Percentiles rank a stretch among this genome's conserved stretches.
Evolutionary conservation across 2,113 vertebrate genomes (phyloP).

Genomic region (Mugil cephalus): DNA sequence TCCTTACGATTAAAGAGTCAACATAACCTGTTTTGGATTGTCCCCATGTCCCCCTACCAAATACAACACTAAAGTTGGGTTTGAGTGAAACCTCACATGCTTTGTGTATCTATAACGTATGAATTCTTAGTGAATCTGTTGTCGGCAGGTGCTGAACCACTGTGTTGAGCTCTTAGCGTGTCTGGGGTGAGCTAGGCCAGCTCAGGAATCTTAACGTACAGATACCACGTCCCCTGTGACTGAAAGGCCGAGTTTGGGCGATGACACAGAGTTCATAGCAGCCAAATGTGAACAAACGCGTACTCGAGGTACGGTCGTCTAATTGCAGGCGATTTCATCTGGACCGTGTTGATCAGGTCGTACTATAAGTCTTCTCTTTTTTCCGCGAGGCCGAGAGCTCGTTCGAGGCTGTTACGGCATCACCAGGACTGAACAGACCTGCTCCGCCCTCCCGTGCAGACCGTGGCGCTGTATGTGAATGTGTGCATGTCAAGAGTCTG

Average conservation of each 20-base stretch:
- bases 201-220: slow-evolving; percentile 70
- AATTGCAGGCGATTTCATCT: slow-evolving; percentile 31
- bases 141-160: slow-evolving; percentile 70
- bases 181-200: slow-evolving; percentile 65
- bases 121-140: slow-evolving; percentile 62
- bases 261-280: slow-evolving; percentile 21
- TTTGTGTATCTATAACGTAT: slow-evolving; percentile 77
- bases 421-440: slow-evolving; percentile 49
- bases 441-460: slow-evolving; percentile 48
- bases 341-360: slow-evolving; percentile 29
- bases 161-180: slow-evolving; percentile 69
- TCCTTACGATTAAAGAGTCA: slow-evolving; percentile 84
- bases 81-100: slow-evolving; percentile 75
- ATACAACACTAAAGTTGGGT: slow-evolving; percentile 81
- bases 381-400: slow-evolving; percentile 33
- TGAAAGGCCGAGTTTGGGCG: slow-evolving; percentile 26
- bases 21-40: slow-evolving; percentile 80
- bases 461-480: slow-evolving; percentile 52
- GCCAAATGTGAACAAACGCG: slow-evolving; percentile 46
- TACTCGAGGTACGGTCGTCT: slow-evolving; percentile 6
- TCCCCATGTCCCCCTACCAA: slow-evolving; percentile 68
- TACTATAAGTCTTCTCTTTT: slow-evolving; percentile 39
- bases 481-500: slow-evolving; percentile 56
- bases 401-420: slow-evolving; percentile 38
- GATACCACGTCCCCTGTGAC: slow-evolving; percentile 56